A percentile compares a stretch with the other conserved stretches of the same genome.
Evolutionary conservation across 1,140 invertebrate species (phyloP).

Genomic region (Akabosia matsudoensis): DNA sequence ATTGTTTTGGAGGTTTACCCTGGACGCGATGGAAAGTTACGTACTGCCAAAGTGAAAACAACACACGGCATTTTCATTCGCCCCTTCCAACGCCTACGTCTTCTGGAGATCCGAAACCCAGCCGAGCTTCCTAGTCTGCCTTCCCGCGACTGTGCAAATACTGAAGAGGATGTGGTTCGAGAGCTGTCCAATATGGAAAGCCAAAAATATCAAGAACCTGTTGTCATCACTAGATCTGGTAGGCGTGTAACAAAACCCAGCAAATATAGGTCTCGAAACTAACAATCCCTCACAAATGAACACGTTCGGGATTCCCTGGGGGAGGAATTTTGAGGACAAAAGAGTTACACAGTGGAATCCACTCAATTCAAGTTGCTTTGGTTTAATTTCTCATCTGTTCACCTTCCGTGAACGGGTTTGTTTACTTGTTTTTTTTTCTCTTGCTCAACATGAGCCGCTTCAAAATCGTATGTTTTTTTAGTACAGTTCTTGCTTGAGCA

Average conservation of each 20-base stretch:
- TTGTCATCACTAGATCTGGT: neutral
- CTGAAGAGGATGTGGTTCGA: neutral
- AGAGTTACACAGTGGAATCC: too few relatives aligned
- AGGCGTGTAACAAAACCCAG: neutral
- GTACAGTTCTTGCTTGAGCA: too few relatives aligned
- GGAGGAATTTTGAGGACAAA: too few relatives aligned
- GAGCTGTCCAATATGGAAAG: neutral
- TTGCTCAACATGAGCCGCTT: too few relatives aligned
- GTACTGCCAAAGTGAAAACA: neutral
- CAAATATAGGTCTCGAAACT: too few relatives aligned
- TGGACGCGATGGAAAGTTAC: neutral
- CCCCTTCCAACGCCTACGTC: neutral
- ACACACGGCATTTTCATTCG: neutral
- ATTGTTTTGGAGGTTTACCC: neutral
- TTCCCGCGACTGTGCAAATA: neutral
- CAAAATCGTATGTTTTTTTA: too few relatives aligned
- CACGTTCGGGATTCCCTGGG: too few relatives aligned
- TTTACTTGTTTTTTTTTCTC: too few relatives aligned
- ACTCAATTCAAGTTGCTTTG: too few relatives aligned
- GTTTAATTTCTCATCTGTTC: too few relatives aligned
- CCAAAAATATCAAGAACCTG: neutral
- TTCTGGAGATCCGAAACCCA: neutral
- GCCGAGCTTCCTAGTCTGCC: neutral
- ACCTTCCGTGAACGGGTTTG: too few relatives aligned
- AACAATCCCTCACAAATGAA: too few relatives aligned